Conservation (phyloP, 2,888 invertebrate genomes). For the Pimpla rufipes region DNA sequence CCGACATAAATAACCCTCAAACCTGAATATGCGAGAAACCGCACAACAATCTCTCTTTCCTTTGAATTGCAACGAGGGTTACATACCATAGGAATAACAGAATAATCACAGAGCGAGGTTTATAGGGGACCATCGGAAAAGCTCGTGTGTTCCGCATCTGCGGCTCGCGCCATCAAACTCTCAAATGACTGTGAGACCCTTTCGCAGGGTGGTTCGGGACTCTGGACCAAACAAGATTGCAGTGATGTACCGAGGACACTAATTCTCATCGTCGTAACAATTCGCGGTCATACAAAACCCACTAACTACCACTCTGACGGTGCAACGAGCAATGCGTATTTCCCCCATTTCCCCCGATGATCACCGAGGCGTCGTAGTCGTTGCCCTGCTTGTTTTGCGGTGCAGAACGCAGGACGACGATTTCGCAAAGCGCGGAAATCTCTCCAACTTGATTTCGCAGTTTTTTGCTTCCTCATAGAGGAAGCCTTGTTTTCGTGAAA, state of each 20-base stretch:
- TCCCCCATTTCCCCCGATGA: neutral
- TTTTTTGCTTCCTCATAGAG: too few species aligned
- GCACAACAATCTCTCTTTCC: slow-evolving; percentile 34
- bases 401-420: too few species aligned
- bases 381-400: too few species aligned
- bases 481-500: too few species aligned
- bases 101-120: slow-evolving; percentile 44
- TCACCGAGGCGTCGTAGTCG: neutral
- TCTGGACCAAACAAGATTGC: neutral
- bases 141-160: slow-evolving; percentile 11
- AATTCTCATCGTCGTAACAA: slow-evolving; percentile 2
- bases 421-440: too few species aligned
- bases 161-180: slow-evolving; percentile 21
- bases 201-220: neutral
- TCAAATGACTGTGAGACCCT: slow-evolving; percentile 25
- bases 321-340: neutral
- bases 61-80: slow-evolving; percentile 6
- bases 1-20: too few species aligned
- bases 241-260: neutral
- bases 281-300: neutral
- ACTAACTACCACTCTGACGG: neutral
- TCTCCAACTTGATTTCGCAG: too few species aligned
- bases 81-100: slow-evolving; percentile 4
- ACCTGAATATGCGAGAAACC: neutral
- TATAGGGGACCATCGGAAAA: neutral